Conservation (phyloP, 1,140 invertebrate species). For the Orchestia grillus region DNA sequence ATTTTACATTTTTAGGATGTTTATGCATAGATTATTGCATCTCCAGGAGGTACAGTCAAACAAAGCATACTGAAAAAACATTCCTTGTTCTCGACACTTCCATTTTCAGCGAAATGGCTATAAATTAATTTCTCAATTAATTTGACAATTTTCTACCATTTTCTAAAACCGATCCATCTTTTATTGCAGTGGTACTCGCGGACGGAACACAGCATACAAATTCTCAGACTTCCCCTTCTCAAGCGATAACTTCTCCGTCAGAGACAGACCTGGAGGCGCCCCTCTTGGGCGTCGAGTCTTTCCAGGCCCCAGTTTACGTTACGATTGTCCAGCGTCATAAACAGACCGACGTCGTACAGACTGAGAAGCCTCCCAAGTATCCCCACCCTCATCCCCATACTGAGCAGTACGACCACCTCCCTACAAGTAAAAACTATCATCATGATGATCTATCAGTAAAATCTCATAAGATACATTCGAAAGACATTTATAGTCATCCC, state of each 20-base stretch:
- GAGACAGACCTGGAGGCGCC: background rate
- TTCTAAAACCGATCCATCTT: background rate
- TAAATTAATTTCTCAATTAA: background rate
- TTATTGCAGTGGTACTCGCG: background rate
- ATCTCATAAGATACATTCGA: background rate
- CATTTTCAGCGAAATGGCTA: too few species aligned
- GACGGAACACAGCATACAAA: background rate
- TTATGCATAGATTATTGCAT: too few species aligned
- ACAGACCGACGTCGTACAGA: slow-evolving; percentile 13
- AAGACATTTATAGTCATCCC: background rate
- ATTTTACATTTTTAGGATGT: too few species aligned
- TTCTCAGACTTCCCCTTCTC: background rate
- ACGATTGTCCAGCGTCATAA: slow-evolving; percentile 31
- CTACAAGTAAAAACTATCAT: background rate
- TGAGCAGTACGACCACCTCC: background rate
- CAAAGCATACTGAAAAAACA: too few species aligned
- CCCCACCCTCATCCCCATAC: background rate
- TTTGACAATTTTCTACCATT: background rate
- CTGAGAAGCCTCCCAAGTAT: background rate
- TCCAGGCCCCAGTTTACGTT: slow-evolving; percentile 17
- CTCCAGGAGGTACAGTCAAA: too few species aligned
- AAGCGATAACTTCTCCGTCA: background rate
- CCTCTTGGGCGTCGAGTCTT: background rate
- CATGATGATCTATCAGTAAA: background rate
- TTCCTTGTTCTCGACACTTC: too few species aligned